Conservation (phyloP, 37 sponge, comb jelly and placozoan genomes). For the Oscarella lobularis region DNA sequence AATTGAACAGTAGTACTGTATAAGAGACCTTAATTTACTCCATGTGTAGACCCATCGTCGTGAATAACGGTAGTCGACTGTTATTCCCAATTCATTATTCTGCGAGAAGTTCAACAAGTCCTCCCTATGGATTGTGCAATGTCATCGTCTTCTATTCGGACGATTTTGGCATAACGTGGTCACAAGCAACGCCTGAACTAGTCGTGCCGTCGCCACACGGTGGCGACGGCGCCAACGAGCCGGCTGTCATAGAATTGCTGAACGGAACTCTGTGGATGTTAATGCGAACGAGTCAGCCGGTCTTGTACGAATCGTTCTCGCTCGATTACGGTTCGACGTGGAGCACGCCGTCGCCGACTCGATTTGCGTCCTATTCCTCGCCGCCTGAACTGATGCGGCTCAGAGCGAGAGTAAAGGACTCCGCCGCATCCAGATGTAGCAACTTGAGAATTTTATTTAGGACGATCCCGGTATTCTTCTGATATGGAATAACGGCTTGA, state of each 20-base stretch:
- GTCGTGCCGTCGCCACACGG: background rate
- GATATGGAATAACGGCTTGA: background rate
- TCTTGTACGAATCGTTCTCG: background rate
- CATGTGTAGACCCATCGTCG: background rate
- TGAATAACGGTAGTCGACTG: background rate
- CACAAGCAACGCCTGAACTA: background rate
- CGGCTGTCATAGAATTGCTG: background rate
- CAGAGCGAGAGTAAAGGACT: background rate
- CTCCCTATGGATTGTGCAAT: background rate
- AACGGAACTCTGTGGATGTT: background rate
- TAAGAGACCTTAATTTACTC: too few relatives aligned
- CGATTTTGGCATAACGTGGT: background rate
- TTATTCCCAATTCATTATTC: background rate
- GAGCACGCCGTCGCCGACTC: background rate
- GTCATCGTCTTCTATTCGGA: background rate
- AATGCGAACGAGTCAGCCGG: background rate
- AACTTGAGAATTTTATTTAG: background rate
- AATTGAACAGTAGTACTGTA: too few relatives aligned
- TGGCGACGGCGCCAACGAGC: background rate
- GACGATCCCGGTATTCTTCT: background rate
- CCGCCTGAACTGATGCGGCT: background rate
- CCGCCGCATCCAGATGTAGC: background rate
- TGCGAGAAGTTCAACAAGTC: background rate
- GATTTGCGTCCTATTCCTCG: background rate
- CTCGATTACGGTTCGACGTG: background rate